phyloP scores from a whole-genome alignment of 2,113 vertebrate species.

The Chloebia gouldiae region DNA sequence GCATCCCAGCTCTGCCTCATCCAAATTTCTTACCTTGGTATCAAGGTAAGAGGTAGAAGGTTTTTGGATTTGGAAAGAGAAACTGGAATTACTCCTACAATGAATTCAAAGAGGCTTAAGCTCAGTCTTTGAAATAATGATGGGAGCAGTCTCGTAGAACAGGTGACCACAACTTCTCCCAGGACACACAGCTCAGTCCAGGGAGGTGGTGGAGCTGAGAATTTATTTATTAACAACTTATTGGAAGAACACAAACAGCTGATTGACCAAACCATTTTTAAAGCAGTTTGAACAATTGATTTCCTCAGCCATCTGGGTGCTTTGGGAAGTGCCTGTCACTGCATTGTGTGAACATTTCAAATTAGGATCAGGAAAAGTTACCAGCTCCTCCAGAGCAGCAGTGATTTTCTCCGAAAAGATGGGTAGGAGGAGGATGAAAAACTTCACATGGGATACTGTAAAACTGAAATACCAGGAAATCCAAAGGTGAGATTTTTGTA shows the following conservation, averaged over 20 bases:
- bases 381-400: neutral
- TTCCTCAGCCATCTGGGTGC: neutral
- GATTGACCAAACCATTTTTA: neutral
- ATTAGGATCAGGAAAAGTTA: neutral
- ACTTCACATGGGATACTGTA: neutral
- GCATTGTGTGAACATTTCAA: neutral
- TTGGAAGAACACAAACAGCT: neutral
- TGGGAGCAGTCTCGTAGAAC: neutral
- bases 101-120: neutral
- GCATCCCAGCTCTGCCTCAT: neutral
- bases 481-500: neutral
- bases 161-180: neutral
- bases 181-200: fast-evolving
- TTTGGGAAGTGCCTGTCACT: neutral
- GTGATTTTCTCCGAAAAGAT: neutral
- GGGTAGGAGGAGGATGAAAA: neutral
- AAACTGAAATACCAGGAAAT: neutral
- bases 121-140: fast-evolving
- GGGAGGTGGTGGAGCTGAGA: neutral
- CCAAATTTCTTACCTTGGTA: neutral
- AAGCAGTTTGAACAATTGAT: fast-evolving
- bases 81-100: neutral
- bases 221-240: neutral
- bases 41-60: neutral
- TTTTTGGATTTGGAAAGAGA: neutral